These are phyloP conservation scores for Corythornis madagascariensis DNA, from an alignment of 2,113 vertebrate species.

Conservation along the genomic window DNA sequence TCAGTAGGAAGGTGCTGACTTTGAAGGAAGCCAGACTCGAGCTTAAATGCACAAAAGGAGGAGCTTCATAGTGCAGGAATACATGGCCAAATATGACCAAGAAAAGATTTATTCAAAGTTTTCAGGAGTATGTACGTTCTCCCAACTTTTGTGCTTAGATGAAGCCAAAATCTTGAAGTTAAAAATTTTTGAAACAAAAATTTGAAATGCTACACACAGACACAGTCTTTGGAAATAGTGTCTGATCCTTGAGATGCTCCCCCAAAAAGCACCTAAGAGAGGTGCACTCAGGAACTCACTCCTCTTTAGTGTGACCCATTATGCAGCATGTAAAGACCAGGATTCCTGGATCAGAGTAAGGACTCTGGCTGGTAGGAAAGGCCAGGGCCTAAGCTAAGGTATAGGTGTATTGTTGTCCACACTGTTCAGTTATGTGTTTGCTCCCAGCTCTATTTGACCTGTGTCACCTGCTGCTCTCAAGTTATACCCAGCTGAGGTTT, in stretches of 20 bases:
- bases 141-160: neutral
- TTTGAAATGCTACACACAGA: neutral
- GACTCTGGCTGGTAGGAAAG: neutral
- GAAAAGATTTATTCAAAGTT: neutral
- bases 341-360: neutral
- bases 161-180: neutral
- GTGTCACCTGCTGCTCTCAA: neutral
- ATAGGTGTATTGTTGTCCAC: neutral
- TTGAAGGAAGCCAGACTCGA: neutral
- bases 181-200: neutral
- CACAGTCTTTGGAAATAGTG: neutral
- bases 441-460: neutral
- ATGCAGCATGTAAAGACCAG: neutral
- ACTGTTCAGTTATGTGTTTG: neutral
- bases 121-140: neutral
- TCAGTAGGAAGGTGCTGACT: neutral
- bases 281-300: neutral
- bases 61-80: neutral
- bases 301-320: neutral
- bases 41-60: neutral
- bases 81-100: neutral
- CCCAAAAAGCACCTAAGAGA: neutral
- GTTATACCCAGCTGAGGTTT: fast-evolving
- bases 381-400: neutral
- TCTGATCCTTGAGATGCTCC: neutral